Base-by-base conservation (phyloP, 2,888 invertebrate species). In the Parapristionchus giblindavisi region DNA sequence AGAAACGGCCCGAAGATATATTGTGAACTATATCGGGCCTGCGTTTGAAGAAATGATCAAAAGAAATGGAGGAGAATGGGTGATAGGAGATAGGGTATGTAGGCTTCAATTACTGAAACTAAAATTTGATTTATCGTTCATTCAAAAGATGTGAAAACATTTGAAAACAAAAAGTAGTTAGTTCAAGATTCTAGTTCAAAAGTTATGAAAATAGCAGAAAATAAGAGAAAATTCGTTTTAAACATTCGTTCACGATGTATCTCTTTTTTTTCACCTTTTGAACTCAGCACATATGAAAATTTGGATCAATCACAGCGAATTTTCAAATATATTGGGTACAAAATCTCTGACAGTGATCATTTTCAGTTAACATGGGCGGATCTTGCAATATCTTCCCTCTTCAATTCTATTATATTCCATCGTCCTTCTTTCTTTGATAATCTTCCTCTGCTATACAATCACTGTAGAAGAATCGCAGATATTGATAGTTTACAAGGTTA, bases 361-460 rank as follows among this genome's bases (percentile, higher is more conserved):
- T n/a, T 79, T 56, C 78, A 83, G 83, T 78, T 81, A 75, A 83
- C 79, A 0, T 83, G 83, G 83, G 79, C 77, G 1, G 83, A 83
- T 68, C 77, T 83, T 5, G 56, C 81, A 8, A 75, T 79, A 1
- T 78, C 81, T 0, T 77, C 79, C 43, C 75, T 83, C 3, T 77
- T 83, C 68, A 83, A 81, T 72, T 79, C 83, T 5, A 77, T 83
- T 58, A 79, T 80, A 56, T 83, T 80, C 71, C 83, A 83, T 48
- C 77, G 76, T 63, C 83, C 81, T 52, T 70, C 11, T 32, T 71
- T 71, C 71, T 71, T 71, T 58, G 71, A 71, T 48, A 56, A 58
- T 2, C 40, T 71, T 11, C 71, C 71, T 5, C 71, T 71, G 14
- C 43, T 71, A 21, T 71, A 71, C 40, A 58, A 56, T 11, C 71